These are phyloP conservation scores for Muscicapa striata DNA, from an alignment of 2,797 vertebrate genomes.

Conservation along the genomic window DNA sequence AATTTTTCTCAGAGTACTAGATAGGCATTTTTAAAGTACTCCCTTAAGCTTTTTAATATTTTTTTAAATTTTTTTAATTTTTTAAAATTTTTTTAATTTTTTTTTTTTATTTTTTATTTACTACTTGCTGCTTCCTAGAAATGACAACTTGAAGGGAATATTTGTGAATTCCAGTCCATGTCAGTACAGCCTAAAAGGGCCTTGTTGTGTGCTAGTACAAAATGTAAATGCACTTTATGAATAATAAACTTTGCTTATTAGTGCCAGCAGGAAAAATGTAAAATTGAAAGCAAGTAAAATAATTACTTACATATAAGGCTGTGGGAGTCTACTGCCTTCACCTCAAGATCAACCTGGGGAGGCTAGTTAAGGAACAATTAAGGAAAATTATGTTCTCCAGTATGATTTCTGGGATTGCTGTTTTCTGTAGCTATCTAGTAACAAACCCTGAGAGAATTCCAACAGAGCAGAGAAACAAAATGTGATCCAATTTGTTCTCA, in stretches of 20 bases:
- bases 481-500: conserved; percentile 41
- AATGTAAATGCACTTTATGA: background rate
- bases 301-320: background rate
- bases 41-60: background rate
- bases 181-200: background rate
- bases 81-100: background rate
- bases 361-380: conserved; percentile 67
- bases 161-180: background rate
- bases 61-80: background rate
- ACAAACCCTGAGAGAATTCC: conserved; percentile 62
- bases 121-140: background rate
- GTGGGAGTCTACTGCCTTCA: conserved; percentile 19
- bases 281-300: background rate
- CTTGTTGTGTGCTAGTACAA: background rate
- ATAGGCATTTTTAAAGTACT: background rate
- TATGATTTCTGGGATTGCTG: conserved; percentile 18
- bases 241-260: background rate
- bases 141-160: background rate
- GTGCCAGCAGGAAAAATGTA: background rate
- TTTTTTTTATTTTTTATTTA: background rate
- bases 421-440: conserved; percentile 62
- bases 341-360: conserved; percentile 15
- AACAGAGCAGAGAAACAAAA: conserved; percentile 57
- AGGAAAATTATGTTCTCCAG: conserved; percentile 33
- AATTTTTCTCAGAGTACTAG: background rate